Evolutionary conservation across 2,888 invertebrate genomes (phyloP), one percentile per base, ranked within the genome.

Genomic region (Diarsia mendica): DNA sequence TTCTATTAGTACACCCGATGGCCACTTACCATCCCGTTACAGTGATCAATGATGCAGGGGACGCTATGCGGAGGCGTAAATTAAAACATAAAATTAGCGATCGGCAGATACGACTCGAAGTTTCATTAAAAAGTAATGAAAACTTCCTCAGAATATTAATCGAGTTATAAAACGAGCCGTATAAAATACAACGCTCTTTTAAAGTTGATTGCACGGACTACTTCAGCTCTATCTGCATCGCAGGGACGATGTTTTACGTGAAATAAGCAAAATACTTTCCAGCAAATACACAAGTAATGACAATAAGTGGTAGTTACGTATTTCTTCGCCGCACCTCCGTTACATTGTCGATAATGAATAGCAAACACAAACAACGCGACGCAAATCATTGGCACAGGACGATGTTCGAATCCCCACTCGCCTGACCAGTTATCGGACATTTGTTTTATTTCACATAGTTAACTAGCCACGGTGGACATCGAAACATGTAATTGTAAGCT

Each of bases 61-160:
- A 90, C 90, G 86, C 84, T 84, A 87, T 85, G 85, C 79, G 83
- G 79, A 90, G 88, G 92, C 90, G 92, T 91, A 91, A 93, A 94
- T 93, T 94, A 93, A 93, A 93, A 94, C 93, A 91, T 92, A 92
- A 93, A 94, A 94, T 93, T 93, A 92, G 93, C 90, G 93, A 94
- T 94, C 90, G 87, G 80, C 86, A 91, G 94, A 94, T 94, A 94
- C 79, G 87, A 90, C 88, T 90, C 89, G 88, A 88, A 84, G 91
- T 92, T 93, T 92, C 93, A 94, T 94, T 94, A 94, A 93, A 93
- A 93, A 89, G 91, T 94, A 94, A 94, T 94, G 93, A 94, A 93
- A 94, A 91, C 91, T 91, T 92, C 91, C 89, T 88, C 89, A 87
- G 91, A 91, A 91, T 92, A 93, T 94, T 93, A 93, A 94, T 93